Evolutionary conservation across 2,888 invertebrate genomes (phyloP).

Genomic region (Lasioglossum malachurum): DNA sequence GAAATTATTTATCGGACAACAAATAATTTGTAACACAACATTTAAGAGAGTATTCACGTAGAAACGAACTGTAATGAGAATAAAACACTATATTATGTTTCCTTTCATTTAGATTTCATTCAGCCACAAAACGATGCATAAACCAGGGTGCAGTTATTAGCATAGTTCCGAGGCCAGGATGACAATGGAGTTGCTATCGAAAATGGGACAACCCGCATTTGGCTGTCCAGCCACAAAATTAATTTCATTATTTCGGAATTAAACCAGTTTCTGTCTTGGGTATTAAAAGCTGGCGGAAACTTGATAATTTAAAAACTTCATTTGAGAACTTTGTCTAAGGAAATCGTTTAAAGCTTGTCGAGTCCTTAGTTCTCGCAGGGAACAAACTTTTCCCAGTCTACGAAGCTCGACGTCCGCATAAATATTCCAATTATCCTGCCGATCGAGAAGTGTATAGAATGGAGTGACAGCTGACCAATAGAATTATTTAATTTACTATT

Average conservation of each 20-base stretch:
- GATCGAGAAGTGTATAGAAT: not conserved
- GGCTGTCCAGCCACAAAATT: not conserved
- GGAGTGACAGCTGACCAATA: not conserved
- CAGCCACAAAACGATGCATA: not conserved
- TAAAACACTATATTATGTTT: not conserved
- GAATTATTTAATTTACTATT: not conserved
- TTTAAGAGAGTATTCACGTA: not conserved
- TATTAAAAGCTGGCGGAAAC: not conserved
- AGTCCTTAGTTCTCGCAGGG: not conserved
- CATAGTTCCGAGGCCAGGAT: not conserved
- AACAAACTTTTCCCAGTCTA: not conserved
- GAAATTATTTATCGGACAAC: not conserved
- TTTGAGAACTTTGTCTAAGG: not conserved
- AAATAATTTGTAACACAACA: not conserved
- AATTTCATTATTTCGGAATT: constrained; percentile 3
- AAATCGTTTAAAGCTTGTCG: not conserved
- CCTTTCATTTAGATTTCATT: not conserved
- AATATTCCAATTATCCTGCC: not conserved
- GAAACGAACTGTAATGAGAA: not conserved
- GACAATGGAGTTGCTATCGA: not conserved
- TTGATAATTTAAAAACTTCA: not conserved
- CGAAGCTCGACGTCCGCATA: not conserved
- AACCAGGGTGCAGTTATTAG: not conserved
- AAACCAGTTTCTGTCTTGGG: not conserved
- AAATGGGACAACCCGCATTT: not conserved